Evolutionary conservation across 2,797 vertebrate genomes (phyloP), one percentile per base, ranked within the genome.

Genomic region (Luscinia megarhynchos): DNA sequence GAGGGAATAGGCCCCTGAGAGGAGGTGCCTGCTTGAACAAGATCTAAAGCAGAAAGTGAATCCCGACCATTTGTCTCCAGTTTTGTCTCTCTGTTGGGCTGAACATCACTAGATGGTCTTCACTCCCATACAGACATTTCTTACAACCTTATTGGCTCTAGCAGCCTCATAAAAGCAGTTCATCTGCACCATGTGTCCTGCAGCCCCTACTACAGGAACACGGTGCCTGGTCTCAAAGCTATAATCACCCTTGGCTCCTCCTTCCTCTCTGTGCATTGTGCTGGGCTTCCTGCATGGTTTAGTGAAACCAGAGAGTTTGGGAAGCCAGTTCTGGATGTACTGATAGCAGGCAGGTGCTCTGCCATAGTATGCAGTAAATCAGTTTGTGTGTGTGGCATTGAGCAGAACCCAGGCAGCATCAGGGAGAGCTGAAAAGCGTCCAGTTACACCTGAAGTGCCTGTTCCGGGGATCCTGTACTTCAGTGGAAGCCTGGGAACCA

Each of bases 181-280:
- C 1, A 1, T 43, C 13, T 32, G 41, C 53, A 59, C 26, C 5
- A 3, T 19, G 46, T 70, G 36, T 91, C 61, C 90, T 85, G 43
- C 59, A n/a, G 45, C 12, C 66, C 46, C 22, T 80, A 27, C 85
- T 69, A 57, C 27, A 51, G 66, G 55, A 59, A 73, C 41, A 87
- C 89, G 70, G 36, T 43, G 61, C 53, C 63, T 69, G 66, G 34
- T 26, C 48, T 63, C 38, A 27, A 53, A 73, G 40, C 53, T 72
- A 27, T 55, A 77, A 86, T 88, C 84, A 67, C 74, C 36, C 61
- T 87, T 78, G 84, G 85, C 82, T 91, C 72, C 87, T 82, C 69
- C 55, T 29, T 91, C 53, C 76, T 81, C 32, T 76, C 77, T 55
- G 18, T 62, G 36, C 40, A 61, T 58, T 70, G 86, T 63, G 84